These are phyloP conservation scores for Mirounga angustirostris DNA, from an alignment of 2,113 vertebrate genomes.

Conservation along the genomic window DNA sequence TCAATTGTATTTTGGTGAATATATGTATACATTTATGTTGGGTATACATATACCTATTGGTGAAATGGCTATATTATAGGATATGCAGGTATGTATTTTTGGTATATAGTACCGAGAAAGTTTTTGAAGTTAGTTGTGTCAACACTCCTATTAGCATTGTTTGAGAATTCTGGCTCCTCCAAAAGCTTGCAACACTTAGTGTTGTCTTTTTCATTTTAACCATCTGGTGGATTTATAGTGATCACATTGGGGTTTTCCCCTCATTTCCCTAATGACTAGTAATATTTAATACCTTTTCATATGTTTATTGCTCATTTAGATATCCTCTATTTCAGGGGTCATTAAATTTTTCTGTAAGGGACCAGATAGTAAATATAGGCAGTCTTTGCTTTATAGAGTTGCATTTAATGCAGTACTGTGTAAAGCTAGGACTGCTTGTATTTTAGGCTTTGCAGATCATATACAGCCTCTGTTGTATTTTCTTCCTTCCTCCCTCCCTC, in stretches of 20 bases:
- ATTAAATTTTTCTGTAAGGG: neutral
- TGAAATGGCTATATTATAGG: conserved; percentile 44
- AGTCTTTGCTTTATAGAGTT: conserved; percentile 22
- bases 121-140: conserved; percentile 6
- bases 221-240: neutral
- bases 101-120: neutral
- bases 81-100: neutral
- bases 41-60: neutral
- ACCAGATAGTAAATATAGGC: neutral
- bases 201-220: conserved; percentile 28
- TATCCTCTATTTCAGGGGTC: neutral
- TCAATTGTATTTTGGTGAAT: neutral
- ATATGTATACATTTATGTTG: conserved; percentile 30
- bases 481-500: too few species aligned
- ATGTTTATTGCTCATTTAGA: neutral
- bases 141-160: neutral
- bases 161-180: conserved; percentile 21
- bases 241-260: neutral
- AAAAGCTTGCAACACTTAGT: neutral
- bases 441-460: neutral
- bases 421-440: neutral
- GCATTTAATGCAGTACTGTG: neutral
- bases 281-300: conserved; percentile 10
- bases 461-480: neutral
- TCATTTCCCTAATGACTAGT: conserved; percentile 34